These are phyloP conservation scores for Bugulina stolonifera DNA, from an alignment of 2,888 invertebrate genomes.

Conservation along the genomic window DNA sequence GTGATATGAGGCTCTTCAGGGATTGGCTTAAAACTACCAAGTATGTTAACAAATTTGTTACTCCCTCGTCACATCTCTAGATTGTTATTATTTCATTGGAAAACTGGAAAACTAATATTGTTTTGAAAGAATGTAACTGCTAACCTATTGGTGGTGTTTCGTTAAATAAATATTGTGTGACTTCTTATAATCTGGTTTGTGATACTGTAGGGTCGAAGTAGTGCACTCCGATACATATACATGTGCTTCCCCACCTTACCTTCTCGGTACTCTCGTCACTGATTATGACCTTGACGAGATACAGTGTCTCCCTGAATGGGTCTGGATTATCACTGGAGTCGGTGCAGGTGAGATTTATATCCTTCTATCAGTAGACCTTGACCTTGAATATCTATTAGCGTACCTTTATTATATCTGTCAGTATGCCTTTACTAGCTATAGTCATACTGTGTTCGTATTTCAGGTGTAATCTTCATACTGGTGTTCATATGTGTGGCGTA, in stretches of 20 bases:
- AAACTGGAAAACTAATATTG: too few relatives aligned
- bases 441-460: too few relatives aligned
- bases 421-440: too few relatives aligned
- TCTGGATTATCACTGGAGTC: slow-evolving; percentile 31
- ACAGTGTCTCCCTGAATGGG: slow-evolving; percentile 33
- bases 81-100: too few relatives aligned
- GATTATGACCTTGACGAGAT: slow-evolving; percentile 34
- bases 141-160: too few relatives aligned
- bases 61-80: too few relatives aligned
- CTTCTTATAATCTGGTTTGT: too few relatives aligned
- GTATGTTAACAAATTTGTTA: neutral
- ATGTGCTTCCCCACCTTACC: slow-evolving; percentile 34
- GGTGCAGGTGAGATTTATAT: slow-evolving; percentile 27
- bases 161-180: too few relatives aligned
- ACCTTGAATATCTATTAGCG: neutral
- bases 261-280: slow-evolving; percentile 34
- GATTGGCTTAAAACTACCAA: slow-evolving; percentile 82
- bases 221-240: slow-evolving; percentile 30
- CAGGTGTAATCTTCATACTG: slow-evolving; percentile 28
- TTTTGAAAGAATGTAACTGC: too few relatives aligned
- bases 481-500: slow-evolving; percentile 27
- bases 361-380: neutral
- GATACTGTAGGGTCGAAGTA: slow-evolving; percentile 30
- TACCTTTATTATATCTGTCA: too few relatives aligned
- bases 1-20: slow-evolving; percentile 84